Evolutionary conservation across 2,888 invertebrate species (phyloP), one percentile per base, ranked within the genome.

Genomic region (Andrena bucephala): DNA sequence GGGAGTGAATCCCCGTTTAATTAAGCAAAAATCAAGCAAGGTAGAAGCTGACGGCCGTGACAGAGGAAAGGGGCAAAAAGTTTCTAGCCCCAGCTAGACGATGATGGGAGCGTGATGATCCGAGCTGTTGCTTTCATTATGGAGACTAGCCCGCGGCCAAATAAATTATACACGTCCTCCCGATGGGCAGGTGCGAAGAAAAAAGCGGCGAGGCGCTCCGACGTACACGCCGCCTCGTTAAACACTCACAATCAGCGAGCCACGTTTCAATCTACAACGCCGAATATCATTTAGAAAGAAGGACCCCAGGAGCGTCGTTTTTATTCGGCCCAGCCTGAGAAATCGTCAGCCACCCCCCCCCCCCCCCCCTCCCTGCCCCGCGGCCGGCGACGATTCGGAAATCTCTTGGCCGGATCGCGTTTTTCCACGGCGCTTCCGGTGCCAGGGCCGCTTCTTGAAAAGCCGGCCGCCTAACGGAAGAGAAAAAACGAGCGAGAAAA

Each of bases 391-490:
- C 1, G 24, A 66, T n/a, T 31, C 13, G 7, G 16, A 10, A 50
- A 24, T 66, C 67, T 70, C 42, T 6, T 8, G 13, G 33, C 5
- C 6, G 42, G 52, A 57, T 63, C 65, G 27, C 57, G 27, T 8
- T 67, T 78, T 31, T 54, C 68, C 59, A 48, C 68, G 31, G 54
- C 42, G 42, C 54, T 85, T 77, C 79, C 67, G 66, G 62, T 31
- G 27, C 24, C 60, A 42, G 72, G 54, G 20, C 27, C 54, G 57
- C 10, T 66, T 79, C 65, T 80, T 69, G 71, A 83, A 77, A 77
- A 85, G n/a, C 80, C 77, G 57, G 67, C 66, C 63, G 8, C 60
- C 75, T 70, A 82, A 80, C 73, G 54, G 69, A 72, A 66, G 59
- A 54, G 33, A 52, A 70, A 79, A 31, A 78, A 66, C 60, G 70